phyloP scores from a whole-genome alignment of 2,113 vertebrate genomes.

The Anseranas semipalmata region DNA sequence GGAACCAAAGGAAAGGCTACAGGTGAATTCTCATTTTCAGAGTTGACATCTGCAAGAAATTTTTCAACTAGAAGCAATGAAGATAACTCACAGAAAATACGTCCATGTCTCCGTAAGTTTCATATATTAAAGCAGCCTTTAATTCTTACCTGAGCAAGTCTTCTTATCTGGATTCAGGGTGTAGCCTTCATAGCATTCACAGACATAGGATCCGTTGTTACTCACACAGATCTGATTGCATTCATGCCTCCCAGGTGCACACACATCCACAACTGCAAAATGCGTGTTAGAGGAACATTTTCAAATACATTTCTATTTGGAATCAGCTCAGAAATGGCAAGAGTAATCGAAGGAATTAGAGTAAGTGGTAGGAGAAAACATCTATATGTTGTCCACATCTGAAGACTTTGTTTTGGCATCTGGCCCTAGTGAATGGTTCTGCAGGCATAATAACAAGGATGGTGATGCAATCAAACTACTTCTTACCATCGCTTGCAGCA shows the following conservation, averaged over 20 bases:
- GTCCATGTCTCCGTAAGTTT: background rate
- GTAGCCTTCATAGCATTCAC: constrained; percentile 87
- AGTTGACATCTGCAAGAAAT: background rate
- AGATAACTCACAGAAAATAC: background rate
- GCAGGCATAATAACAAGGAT: background rate
- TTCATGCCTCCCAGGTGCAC: constrained; percentile 80
- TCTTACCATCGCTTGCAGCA: background rate
- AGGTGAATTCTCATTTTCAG: background rate
- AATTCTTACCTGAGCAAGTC: constrained; percentile 85
- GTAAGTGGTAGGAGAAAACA: background rate
- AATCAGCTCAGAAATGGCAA: background rate
- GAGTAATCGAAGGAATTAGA: background rate
- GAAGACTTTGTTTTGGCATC: background rate
- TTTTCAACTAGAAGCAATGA: background rate
- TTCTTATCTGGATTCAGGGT: constrained; percentile 86
- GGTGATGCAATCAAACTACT: background rate
- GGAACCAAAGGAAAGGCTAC: background rate
- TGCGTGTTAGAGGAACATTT: background rate
- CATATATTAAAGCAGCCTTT: background rate
- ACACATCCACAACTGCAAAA: constrained; percentile 83
- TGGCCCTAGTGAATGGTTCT: background rate
- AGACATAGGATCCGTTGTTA: constrained; percentile 77
- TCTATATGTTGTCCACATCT: background rate
- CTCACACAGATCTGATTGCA: constrained; percentile 90
- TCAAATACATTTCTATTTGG: background rate